phyloP scores from a whole-genome alignment of 2,113 vertebrate species.

The Onychostoma macrolepis region DNA sequence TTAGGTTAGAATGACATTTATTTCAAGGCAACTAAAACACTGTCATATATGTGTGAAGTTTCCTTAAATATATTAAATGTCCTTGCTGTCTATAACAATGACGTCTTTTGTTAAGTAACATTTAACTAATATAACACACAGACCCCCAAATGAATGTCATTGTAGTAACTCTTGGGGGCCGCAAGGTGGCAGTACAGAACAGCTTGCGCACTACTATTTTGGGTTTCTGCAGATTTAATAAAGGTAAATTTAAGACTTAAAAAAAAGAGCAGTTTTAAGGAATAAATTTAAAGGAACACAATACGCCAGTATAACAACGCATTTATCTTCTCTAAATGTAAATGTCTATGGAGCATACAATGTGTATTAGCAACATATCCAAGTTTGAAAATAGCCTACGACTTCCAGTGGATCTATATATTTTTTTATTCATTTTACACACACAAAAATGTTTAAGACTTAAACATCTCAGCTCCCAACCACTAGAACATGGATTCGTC shows the following conservation, averaged over 20 bases:
- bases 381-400: not conserved
- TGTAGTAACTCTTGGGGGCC: not conserved
- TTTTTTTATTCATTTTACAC: not conserved
- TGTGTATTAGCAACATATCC: no score
- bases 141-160: not conserved
- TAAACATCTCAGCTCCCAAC: not conserved
- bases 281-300: no score
- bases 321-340: no score
- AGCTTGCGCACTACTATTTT: not conserved
- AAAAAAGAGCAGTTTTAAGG: no score
- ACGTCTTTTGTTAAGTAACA: not conserved
- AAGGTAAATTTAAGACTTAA: no score
- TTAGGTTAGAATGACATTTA: not conserved
- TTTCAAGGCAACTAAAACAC: not conserved
- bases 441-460: not conserved
- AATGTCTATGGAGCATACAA: no score
- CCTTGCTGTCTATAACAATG: no score
- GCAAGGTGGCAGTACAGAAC: constrained; percentile 45
- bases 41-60: no score
- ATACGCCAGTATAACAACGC: no score
- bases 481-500: not conserved
- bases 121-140: not conserved
- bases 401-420: not conserved
- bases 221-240: not conserved
- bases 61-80: no score